phyloP scores from a whole-genome alignment of 2,888 invertebrate species.

The Steinernema scapterisci region DNA sequence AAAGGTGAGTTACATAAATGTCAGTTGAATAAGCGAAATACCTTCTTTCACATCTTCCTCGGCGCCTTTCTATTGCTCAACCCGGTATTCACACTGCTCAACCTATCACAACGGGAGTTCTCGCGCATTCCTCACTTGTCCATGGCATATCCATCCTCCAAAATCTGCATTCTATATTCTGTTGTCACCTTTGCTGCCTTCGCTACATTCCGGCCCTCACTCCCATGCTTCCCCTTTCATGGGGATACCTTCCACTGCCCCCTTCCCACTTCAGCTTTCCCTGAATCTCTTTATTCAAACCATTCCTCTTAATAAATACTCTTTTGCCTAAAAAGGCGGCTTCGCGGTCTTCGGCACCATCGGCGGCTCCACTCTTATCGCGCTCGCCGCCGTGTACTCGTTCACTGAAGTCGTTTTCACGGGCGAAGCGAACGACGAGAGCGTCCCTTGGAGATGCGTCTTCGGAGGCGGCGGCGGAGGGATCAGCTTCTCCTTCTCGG shows the following conservation, averaged over 20 bases:
- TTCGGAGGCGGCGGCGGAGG: slow-evolving; percentile 32
- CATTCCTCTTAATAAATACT: neutral
- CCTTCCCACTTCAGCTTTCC: neutral
- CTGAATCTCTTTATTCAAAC: neutral
- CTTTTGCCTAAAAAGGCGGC: neutral
- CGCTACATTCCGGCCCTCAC: too few species aligned
- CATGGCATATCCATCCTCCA: neutral
- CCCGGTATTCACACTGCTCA: too few species aligned
- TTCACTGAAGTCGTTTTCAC: neutral
- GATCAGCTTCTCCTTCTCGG: slow-evolving; percentile 22
- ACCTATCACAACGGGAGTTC: too few species aligned
- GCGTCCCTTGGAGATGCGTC: neutral
- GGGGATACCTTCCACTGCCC: neutral
- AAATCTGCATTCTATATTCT: too few species aligned
- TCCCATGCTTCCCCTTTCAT: too few species aligned
- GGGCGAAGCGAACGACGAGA: slow-evolving; percentile 1
- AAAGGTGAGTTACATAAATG: too few species aligned
- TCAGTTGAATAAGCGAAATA: too few species aligned
- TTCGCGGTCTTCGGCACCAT: neutral
- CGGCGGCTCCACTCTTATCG: neutral
- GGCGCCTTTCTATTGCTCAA: too few species aligned
- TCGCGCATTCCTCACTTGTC: too few species aligned
- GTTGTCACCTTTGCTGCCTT: too few species aligned
- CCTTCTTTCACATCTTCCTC: too few species aligned
- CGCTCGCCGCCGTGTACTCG: slow-evolving; percentile 5